Conservation (phyloP, 2,888 invertebrate genomes). For the Megalurothrips usitatus region DNA sequence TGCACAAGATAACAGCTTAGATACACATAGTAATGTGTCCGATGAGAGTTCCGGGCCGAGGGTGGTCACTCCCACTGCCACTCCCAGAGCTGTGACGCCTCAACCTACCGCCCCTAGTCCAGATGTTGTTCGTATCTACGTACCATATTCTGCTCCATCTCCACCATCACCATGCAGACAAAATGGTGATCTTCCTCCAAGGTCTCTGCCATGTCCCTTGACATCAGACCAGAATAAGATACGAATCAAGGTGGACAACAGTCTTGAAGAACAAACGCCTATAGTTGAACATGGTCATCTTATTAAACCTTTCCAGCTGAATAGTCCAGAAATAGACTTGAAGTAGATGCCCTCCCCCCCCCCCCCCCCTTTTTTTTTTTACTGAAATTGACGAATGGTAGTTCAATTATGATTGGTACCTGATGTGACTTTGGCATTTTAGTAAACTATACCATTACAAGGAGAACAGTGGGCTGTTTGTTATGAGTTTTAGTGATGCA, state of each 20-base stretch:
- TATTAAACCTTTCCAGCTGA: conserved; percentile 37
- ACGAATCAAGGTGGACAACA: conserved; percentile 59
- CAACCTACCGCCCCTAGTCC: conserved; percentile 62
- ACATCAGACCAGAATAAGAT: conserved; percentile 63
- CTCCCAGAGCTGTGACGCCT: conserved; percentile 55
- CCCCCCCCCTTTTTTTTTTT: too few species aligned
- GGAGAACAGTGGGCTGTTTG: not conserved
- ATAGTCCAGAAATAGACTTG: conserved; percentile 40
- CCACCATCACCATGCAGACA: conserved; percentile 42
- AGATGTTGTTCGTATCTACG: conserved; percentile 73
- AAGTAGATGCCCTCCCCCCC: conserved; percentile 38
- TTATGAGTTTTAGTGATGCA: not conserved
- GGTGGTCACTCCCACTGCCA: conserved; percentile 45
- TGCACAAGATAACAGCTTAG: conserved; percentile 67
- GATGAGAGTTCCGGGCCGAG: conserved; percentile 51
- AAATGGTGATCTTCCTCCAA: conserved; percentile 45
- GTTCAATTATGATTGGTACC: conserved; percentile 23
- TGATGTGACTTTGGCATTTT: conserved; percentile 10
- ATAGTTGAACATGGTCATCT: conserved; percentile 41
- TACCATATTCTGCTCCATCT: conserved; percentile 59
- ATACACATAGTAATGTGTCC: conserved; percentile 71
- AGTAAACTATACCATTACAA: not conserved
- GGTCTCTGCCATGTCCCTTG: conserved; percentile 49
- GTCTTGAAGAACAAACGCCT: conserved; percentile 40
- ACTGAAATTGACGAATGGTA: not conserved